Base-by-base conservation (phyloP, 1,140 invertebrate genomes). In the Adoxophyes honmai region DNA sequence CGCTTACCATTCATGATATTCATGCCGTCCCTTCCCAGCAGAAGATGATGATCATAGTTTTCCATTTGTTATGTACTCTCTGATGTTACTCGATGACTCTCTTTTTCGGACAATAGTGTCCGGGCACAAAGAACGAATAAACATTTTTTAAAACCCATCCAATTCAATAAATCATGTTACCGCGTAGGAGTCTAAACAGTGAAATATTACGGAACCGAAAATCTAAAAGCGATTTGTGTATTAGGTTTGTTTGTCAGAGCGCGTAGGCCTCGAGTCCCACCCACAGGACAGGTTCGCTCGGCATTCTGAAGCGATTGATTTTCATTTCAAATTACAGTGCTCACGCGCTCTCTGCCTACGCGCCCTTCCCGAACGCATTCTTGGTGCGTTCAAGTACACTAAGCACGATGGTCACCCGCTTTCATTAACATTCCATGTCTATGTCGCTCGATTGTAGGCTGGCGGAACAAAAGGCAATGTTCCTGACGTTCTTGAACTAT, bases 301-400 rank as follows among this genome's bases (percentile, higher is more conserved):
- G 61, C 70, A 70, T 72, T 78, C 67, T 77, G 72, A 75, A 79
- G 69, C 66, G 70, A 80, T 80, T 73, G 78, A 82, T 88, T 86
- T 88, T 86, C 77, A 83, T 84, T 86, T 85, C 78, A 84, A 85
- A 80, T 84, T 81, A 78, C 73, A 81, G 59, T 62, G 61, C 76
- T 64, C 62, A 55, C 51, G 52, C 55, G 53, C 51, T 42, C 42
- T 13, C 54, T 13, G 13, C 80, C 84, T 68, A 82, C 84, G 76
- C 81, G 52, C 64, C 67, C 67, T 74, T 78, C 61, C 70, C 63
- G 66, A 68, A 68, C 60, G 61, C 65, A 73, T 78, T 70, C 74
- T 66, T 73, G 68, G 56, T 72, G 56, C 67, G 61, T 68, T 75
- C 66, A 70, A 76, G 71, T 70, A 75, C 70, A 61, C 55, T 56